phyloP scores from a whole-genome alignment of 2,888 invertebrate genomes.

The Drosophila eohydei region DNA sequence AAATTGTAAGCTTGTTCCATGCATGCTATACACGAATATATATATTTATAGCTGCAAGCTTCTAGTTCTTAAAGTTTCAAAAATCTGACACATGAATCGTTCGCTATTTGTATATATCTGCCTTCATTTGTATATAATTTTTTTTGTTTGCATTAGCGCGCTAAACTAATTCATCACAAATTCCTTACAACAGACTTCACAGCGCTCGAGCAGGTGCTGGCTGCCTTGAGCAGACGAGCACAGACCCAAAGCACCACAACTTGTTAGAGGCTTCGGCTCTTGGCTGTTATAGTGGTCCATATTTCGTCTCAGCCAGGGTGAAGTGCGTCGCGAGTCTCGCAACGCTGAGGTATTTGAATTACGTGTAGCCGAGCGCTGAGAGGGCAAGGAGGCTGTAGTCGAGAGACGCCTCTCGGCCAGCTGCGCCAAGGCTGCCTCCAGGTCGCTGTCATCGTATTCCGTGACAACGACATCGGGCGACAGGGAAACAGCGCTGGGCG shows the following conservation, averaged over 20 bases:
- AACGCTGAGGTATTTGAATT: slow-evolving; percentile 54
- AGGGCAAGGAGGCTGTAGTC: slow-evolving; percentile 39
- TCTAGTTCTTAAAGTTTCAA: background rate
- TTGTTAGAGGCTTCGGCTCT: slow-evolving; percentile 39
- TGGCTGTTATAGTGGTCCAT: slow-evolving; percentile 34
- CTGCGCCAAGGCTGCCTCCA: slow-evolving; percentile 56
- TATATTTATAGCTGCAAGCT: background rate
- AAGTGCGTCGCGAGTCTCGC: slow-evolving; percentile 61
- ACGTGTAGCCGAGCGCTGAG: slow-evolving; percentile 50
- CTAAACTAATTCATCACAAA: slow-evolving; percentile 65
- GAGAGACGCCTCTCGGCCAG: slow-evolving; percentile 51
- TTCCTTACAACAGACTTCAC: slow-evolving; percentile 79
- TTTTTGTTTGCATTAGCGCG: background rate
- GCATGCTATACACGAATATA: background rate
- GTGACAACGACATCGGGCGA: slow-evolving; percentile 60
- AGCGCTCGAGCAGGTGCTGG: slow-evolving; percentile 68
- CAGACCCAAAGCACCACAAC: slow-evolving; percentile 31
- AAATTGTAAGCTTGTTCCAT: background rate
- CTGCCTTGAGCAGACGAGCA: slow-evolving; percentile 17
- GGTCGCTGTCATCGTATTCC: slow-evolving; percentile 53
- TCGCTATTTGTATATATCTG: background rate
- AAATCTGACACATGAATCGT: background rate
- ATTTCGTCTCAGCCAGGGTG: slow-evolving; percentile 66
- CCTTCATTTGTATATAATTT: background rate
- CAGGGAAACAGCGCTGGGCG: slow-evolving; percentile 56